These are phyloP conservation scores for Phymanthus crucifer DNA, from an alignment of 92 coral and sea anemone genomes.

Conservation along the genomic window DNA sequence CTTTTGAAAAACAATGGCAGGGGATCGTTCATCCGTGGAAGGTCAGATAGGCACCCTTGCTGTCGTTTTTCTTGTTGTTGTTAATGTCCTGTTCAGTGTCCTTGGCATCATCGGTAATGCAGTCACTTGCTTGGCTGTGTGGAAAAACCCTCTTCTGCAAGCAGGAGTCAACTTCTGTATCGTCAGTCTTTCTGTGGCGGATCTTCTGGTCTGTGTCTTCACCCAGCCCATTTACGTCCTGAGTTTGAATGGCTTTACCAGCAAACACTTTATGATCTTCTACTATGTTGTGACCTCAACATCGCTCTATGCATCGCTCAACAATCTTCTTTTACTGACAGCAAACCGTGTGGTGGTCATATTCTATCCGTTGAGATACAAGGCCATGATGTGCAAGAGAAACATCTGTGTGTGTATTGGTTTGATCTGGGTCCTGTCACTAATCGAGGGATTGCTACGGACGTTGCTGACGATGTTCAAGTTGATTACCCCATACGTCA, in stretches of 20 bases:
- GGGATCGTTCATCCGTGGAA: conserved; percentile 31
- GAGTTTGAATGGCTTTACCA: conserved; percentile 44
- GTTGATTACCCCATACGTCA: conserved; percentile 47
- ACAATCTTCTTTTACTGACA: conserved; percentile 53
- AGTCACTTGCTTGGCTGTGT: conserved; percentile 47
- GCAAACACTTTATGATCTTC: conserved; percentile 33
- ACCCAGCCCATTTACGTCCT: conserved; percentile 61
- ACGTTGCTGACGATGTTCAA: conserved; percentile 40
- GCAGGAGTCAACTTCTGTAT: conserved; percentile 62
- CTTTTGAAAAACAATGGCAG: conserved; percentile 20
- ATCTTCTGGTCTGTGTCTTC: conserved; percentile 53
- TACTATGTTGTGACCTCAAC: conserved; percentile 58
- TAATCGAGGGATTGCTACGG: conserved; percentile 46
- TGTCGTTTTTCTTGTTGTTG: conserved; percentile 20
- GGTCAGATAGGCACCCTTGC: conserved; percentile 4
- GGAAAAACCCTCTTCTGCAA: conserved; percentile 52
- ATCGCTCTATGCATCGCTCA: conserved; percentile 57
- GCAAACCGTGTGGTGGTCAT: conserved; percentile 58
- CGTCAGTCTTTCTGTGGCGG: conserved; percentile 57
- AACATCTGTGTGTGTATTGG: conserved; percentile 29
- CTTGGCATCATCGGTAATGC: conserved; percentile 55
- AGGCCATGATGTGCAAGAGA: conserved; percentile 37
- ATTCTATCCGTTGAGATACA: conserved; percentile 45
- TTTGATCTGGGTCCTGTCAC: conserved; percentile 47
- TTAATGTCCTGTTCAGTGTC: conserved; percentile 41